A percentile compares a stretch with the other conserved stretches of the same genome.
These are phyloP conservation scores for Polypterus bichir DNA, from an alignment of 2,113 vertebrate genomes.

Conservation along the genomic window DNA sequence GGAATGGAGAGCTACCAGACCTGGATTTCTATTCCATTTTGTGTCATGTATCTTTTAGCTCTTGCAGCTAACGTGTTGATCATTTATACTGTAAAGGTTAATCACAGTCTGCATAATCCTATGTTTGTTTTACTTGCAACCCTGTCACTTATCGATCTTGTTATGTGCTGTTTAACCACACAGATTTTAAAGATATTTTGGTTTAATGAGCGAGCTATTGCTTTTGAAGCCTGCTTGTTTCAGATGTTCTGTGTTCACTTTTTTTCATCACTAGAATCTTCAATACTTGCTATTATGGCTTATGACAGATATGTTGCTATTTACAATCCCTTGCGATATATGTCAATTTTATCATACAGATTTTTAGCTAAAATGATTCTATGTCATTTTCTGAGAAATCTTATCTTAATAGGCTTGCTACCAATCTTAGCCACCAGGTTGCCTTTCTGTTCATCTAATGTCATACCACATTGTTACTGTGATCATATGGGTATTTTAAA, in stretches of 20 bases:
- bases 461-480: constrained; percentile 28
- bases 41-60: not conserved
- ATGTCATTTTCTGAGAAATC: constrained; percentile 18
- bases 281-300: constrained; percentile 44
- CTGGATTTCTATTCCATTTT: not conserved
- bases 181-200: constrained; percentile 24
- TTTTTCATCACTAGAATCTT: constrained; percentile 41
- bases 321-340: constrained; percentile 33
- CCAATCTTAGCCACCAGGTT: not conserved
- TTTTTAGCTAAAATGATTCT: constrained; percentile 30
- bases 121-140: not conserved
- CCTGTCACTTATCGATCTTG: not conserved
- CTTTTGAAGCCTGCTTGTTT: constrained; percentile 35
- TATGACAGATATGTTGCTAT: constrained; percentile 44
- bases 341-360: constrained; percentile 25
- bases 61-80: not conserved
- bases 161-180: not conserved
- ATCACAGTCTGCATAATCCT: not conserved
- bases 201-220: constrained; percentile 27
- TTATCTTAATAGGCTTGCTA: not conserved
- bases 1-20: not conserved
- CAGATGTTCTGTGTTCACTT: constrained; percentile 49
- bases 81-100: not conserved
- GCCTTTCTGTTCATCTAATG: constrained; percentile 11
- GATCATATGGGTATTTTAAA: constrained; percentile 28